Evolutionary conservation across 2,113 vertebrate genomes (phyloP), one percentile per base, ranked within the genome.

Genomic region (Cariama cristata): DNA sequence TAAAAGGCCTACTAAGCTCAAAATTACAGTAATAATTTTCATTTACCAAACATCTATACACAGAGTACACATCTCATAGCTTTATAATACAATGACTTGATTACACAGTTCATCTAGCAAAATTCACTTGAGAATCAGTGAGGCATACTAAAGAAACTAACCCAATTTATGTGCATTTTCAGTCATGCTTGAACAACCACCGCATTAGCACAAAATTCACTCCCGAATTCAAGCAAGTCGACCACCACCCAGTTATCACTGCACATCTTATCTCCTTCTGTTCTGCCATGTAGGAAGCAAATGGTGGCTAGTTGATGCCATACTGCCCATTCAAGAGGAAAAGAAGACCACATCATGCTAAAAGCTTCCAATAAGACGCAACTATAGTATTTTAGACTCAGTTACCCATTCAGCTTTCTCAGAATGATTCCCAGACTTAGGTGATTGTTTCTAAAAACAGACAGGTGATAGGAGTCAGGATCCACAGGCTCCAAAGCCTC

Each of bases 101-200:
- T 93, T 91, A 64, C 44, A 94, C 76, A 95, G 62, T 69, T 94
- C 67, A 69, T 73, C 49, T 68, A 88, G 50, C 59, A 83, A 95
- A 95, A 91, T 22, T 89, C 83, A 73, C 58, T 93, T 68, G 83
- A 86, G 42, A 88, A 64, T 88, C 86, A 95, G 62, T 53, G 81
- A 83, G 23, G 75, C 79, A 68, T 63, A 52, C 6, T 56, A 69
- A 64, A 73, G 27, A 80, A 44, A 6, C 55, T 60, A 80, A 89
- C 58, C 44, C 27, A 76, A 72, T 84, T 88, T 64, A 68, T 24
- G 83, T 21, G 20, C 28, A 40, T 89, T 94, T 86, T 47, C 49
- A 64, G 62, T 69, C 42, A 62, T 23, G 33, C 67, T 80, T 88
- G 49, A 76, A 8, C 55, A 79, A 49, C 26, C 35, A 40, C 23